Percentiles rank a stretch among this genome's conserved stretches.
These are phyloP conservation scores for Heliocidaris tuberculata DNA, from an alignment of 35 echinoderm and acorn worm species.

Conservation along the genomic window DNA sequence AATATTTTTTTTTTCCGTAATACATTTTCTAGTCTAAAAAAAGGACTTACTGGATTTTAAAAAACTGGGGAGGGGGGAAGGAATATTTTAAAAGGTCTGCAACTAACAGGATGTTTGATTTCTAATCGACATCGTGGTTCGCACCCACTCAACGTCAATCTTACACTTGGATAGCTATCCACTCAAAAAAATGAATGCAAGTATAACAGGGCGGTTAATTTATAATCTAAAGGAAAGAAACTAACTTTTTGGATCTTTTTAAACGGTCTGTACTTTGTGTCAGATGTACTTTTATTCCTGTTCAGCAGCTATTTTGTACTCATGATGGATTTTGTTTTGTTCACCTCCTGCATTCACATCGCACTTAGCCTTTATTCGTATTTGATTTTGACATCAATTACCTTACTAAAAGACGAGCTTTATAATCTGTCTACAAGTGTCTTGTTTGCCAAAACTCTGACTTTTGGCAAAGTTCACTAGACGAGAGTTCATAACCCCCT, in stretches of 20 bases:
- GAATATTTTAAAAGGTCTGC: no score
- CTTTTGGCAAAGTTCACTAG: slow-evolving; percentile 22
- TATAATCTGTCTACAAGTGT: background rate
- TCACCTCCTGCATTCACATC: background rate
- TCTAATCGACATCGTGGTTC: no score
- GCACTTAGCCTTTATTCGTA: background rate
- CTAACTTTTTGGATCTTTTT: background rate
- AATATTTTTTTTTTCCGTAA: no score
- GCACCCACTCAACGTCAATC: no score
- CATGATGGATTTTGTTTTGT: background rate
- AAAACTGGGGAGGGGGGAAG: no score
- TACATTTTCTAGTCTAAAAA: no score
- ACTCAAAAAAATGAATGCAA: no score
- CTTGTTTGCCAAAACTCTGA: slow-evolving; percentile 17
- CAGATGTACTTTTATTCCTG: background rate
- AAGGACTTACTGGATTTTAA: no score
- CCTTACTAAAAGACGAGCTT: background rate
- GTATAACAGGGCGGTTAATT: no score
- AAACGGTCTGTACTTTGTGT: background rate
- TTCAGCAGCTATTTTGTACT: background rate
- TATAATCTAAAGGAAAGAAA: no score
- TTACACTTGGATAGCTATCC: no score
- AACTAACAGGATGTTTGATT: no score
- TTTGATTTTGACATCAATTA: slow-evolving; percentile 33
- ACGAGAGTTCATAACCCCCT: background rate